Percentiles rank a stretch among this genome's conserved stretches.
These are phyloP conservation scores for Atlantisia rogersi DNA, from an alignment of 2,113 vertebrate species.

Conservation along the genomic window DNA sequence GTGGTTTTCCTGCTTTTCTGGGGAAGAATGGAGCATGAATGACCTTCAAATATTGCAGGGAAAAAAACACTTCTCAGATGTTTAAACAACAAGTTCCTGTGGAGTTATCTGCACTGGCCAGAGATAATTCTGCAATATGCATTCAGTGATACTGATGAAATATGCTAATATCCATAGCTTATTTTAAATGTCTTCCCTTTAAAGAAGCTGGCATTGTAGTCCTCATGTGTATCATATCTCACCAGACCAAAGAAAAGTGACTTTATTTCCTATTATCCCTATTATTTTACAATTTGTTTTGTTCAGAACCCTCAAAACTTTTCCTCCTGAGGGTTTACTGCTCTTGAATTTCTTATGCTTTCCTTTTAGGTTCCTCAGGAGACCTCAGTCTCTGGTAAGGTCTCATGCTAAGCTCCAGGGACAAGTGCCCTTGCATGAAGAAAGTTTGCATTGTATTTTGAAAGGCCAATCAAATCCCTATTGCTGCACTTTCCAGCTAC, in stretches of 20 bases:
- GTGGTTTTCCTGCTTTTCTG: background rate
- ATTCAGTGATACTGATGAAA: background rate
- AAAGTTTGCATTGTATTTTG: background rate
- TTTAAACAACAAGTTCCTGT: background rate
- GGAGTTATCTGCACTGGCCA: background rate
- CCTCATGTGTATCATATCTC: background rate
- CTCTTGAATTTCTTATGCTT: background rate
- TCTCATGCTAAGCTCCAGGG: background rate
- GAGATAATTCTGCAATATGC: background rate
- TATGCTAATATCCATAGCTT: background rate
- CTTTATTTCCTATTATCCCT: background rate
- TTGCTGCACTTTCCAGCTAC: background rate
- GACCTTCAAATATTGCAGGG: background rate
- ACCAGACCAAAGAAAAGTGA: background rate
- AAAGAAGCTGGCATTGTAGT: background rate
- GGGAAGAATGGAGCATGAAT: background rate
- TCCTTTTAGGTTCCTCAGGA: background rate
- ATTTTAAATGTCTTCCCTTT: background rate
- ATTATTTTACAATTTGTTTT: background rate
- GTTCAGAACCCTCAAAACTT: background rate
- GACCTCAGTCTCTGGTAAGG: background rate
- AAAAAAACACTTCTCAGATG: background rate
- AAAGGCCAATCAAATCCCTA: background rate
- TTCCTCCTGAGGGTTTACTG: background rate
- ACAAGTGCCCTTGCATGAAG: background rate